These are phyloP conservation scores for Chaenodraco wilsoni DNA, from an alignment of 2,797 vertebrate genomes.

Conservation along the genomic window DNA sequence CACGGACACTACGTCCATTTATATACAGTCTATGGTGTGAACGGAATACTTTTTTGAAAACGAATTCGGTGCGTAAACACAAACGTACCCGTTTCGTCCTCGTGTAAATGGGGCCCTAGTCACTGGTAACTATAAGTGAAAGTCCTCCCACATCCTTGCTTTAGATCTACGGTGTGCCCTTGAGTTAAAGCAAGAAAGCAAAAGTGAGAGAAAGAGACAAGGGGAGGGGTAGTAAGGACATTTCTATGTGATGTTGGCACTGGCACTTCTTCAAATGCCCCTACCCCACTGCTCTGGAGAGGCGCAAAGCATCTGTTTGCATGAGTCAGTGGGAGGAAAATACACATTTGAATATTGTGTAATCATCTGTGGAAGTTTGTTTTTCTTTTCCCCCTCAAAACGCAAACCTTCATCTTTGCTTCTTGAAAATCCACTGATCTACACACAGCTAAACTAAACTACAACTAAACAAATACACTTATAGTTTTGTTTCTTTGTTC, in stretches of 20 bases:
- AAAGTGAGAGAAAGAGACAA: not conserved
- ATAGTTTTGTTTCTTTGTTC: not conserved
- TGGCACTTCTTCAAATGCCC: constrained; percentile 74
- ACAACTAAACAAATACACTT: not conserved
- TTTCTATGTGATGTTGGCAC: constrained; percentile 51
- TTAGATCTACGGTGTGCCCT: constrained; percentile 44
- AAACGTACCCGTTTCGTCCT: too few relatives aligned
- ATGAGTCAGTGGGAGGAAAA: constrained; percentile 47
- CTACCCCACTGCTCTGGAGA: constrained; percentile 59
- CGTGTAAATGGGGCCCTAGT: too few relatives aligned
- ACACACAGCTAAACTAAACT: too few relatives aligned
- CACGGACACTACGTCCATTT: too few relatives aligned
- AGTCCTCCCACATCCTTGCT: constrained; percentile 23
- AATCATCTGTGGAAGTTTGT: constrained; percentile 49
- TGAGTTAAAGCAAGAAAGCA: constrained; percentile 26
- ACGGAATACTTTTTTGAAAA: too few relatives aligned
- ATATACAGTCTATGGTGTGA: too few relatives aligned
- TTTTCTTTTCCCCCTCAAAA: constrained; percentile 8
- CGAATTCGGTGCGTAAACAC: too few relatives aligned
- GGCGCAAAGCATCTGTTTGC: constrained; percentile 76
- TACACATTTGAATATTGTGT: constrained; percentile 61
- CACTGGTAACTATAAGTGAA: too few relatives aligned
- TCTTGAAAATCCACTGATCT: not conserved
- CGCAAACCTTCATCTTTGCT: not conserved
- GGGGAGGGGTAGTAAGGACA: not conserved